A percentile compares a stretch with the other conserved stretches of the same genome.
phyloP scores from a whole-genome alignment of 2,797 vertebrate genomes.

The Gymnothorax javanicus region DNA sequence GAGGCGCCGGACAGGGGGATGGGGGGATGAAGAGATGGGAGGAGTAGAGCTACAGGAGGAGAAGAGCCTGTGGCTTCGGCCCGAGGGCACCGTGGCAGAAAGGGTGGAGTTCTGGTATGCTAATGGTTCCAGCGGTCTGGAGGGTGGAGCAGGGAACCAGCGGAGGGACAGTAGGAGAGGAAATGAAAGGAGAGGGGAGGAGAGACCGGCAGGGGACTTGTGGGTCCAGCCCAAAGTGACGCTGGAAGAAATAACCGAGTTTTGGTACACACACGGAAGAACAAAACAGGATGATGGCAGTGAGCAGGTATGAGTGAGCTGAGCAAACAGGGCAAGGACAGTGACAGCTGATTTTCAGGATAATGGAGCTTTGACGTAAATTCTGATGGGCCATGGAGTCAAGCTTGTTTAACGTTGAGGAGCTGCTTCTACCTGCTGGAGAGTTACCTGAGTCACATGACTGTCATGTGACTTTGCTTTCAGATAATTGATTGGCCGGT shows the following conservation, averaged over 20 bases:
- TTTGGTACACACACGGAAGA: slow-evolving; percentile 50
- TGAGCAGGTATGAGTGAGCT: slow-evolving; percentile 6
- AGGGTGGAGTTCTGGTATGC: slow-evolving; percentile 61
- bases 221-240: slow-evolving; percentile 57
- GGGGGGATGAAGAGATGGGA: not conserved
- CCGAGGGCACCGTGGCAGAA: slow-evolving; percentile 44
- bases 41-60: slow-evolving; percentile 5
- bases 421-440: no score
- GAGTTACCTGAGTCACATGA: no score
- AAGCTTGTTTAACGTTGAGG: no score
- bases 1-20: not conserved
- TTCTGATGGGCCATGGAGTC: no score
- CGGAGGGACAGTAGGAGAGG: not conserved
- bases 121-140: slow-evolving; percentile 30
- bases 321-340: not conserved
- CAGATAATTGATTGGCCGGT: no score
- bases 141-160: not conserved
- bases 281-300: not conserved
- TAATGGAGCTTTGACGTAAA: no score
- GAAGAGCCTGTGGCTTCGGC: slow-evolving; percentile 49
- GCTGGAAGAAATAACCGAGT: slow-evolving; percentile 53
- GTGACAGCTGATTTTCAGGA: no score
- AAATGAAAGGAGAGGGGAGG: slow-evolving; percentile 1
- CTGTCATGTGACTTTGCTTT: no score
- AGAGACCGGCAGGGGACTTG: slow-evolving; percentile 33